Evolutionary conservation across 2,888 invertebrate genomes (phyloP).

Genomic region (Mythimna lalbum): DNA sequence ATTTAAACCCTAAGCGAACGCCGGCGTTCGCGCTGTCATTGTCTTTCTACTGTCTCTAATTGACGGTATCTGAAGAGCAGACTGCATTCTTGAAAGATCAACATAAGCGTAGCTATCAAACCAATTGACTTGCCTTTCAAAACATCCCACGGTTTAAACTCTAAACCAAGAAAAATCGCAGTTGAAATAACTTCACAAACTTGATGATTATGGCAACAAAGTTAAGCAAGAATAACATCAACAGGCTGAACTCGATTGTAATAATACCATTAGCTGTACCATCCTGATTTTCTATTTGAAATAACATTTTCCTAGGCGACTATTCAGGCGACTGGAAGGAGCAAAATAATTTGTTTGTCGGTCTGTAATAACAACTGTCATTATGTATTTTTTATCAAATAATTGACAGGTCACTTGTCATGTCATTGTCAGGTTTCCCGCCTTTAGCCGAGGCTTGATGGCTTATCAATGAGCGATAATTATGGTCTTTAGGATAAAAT

Average conservation of each 20-base stretch:
- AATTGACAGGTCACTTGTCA: constrained; percentile 8
- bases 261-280: constrained; percentile 28
- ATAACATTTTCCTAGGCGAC: constrained; percentile 17
- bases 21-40: too few species aligned
- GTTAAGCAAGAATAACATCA: constrained; percentile 42
- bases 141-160: constrained; percentile 20
- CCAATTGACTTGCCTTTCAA: constrained; percentile 8
- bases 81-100: neutral
- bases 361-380: neutral
- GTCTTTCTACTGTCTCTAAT: too few species aligned
- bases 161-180: constrained; percentile 20
- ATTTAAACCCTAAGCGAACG: too few species aligned
- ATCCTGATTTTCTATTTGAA: constrained; percentile 26
- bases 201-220: constrained; percentile 10
- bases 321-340: neutral
- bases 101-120: neutral
- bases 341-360: constrained; percentile 7
- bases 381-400: constrained; percentile 19
- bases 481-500: neutral
- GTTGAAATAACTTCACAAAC: constrained; percentile 33
- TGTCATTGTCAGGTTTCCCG: neutral
- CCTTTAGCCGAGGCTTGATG: neutral
- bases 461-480: neutral
- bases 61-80: too few species aligned
- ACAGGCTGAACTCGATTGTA: constrained; percentile 45